Conservation (phyloP, 1,140 invertebrate species). For the Hycleus cichorii region DNA sequence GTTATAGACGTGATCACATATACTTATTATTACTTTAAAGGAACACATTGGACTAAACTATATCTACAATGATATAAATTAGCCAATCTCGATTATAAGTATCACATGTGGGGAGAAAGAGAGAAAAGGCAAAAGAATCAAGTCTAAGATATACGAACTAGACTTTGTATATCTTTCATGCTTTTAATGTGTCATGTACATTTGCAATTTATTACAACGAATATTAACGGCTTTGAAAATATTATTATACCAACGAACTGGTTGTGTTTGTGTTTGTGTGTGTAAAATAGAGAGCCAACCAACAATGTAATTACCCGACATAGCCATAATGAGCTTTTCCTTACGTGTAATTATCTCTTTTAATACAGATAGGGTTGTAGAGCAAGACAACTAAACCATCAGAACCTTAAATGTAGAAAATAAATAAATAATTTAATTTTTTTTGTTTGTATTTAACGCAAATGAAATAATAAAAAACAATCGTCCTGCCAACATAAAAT, state of each 20-base stretch:
- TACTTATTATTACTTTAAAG: neutral
- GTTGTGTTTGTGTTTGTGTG: too few species aligned
- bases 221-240: slow-evolving; percentile 21
- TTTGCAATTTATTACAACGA: slow-evolving; percentile 26
- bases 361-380: slow-evolving; percentile 9
- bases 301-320: slow-evolving; percentile 10
- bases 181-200: slow-evolving; percentile 31
- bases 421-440: too few species aligned
- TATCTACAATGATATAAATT: slow-evolving; percentile 29
- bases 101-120: neutral
- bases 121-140: too few species aligned
- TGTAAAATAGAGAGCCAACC: too few species aligned
- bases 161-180: slow-evolving; percentile 21
- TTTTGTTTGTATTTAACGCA: too few species aligned
- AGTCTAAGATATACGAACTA: slow-evolving; percentile 19
- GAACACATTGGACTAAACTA: neutral
- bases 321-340: slow-evolving; percentile 12
- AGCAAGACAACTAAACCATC: neutral
- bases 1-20: too few species aligned
- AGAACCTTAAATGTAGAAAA: too few species aligned
- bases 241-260: neutral
- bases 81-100: slow-evolving; percentile 28
- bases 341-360: slow-evolving; percentile 11
- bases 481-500: too few species aligned
- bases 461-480: too few species aligned